phyloP scores from a whole-genome alignment of 2,888 invertebrate genomes.

The Plebejus argus region DNA sequence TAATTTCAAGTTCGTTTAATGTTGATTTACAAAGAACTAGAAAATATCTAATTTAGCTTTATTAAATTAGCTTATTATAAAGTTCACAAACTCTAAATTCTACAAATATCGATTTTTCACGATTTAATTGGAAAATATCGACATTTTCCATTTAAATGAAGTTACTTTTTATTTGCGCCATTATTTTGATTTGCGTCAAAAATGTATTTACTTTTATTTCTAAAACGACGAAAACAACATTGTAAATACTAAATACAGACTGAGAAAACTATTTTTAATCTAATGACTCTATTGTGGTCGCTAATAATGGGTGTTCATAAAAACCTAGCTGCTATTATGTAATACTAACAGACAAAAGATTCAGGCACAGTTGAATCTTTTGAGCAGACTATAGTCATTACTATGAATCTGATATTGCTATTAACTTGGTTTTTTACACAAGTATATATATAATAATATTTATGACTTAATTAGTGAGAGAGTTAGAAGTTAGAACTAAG shows the following conservation, averaged over 20 bases:
- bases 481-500: too few relatives aligned
- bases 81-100: neutral
- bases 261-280: neutral
- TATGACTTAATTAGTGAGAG: too few relatives aligned
- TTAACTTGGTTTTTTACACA: too few relatives aligned
- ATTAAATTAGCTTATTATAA: too few relatives aligned
- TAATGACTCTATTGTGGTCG: neutral
- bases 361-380: neutral
- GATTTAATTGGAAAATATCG: neutral
- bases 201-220: neutral
- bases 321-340: neutral
- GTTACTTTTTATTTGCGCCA: neutral
- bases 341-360: neutral
- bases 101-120: neutral
- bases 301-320: constrained; percentile 3
- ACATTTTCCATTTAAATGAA: neutral
- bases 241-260: neutral
- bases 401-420: neutral
- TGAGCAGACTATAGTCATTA: neutral
- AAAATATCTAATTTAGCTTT: too few relatives aligned
- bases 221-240: neutral
- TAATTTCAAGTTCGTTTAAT: too few relatives aligned
- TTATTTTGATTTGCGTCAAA: neutral
- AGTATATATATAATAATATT: too few relatives aligned
- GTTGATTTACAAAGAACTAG: too few relatives aligned